A percentile compares a stretch with the other conserved stretches of the same genome.
phyloP scores from a whole-genome alignment of 1,140 invertebrate species.

The Notospermus geniculatus region DNA sequence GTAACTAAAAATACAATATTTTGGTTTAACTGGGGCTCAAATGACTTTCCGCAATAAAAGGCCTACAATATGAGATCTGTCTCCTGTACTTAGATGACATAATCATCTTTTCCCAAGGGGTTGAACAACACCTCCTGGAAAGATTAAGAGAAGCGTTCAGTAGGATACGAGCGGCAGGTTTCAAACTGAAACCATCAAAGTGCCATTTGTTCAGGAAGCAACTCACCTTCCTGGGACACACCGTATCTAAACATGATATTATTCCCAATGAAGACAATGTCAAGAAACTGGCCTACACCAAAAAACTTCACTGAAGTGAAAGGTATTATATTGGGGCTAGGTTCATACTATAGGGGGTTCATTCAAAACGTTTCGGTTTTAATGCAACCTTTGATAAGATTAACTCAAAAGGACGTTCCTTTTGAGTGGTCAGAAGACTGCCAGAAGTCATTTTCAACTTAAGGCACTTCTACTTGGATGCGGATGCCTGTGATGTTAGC shows the following conservation, averaged over 20 bases:
- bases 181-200: conserved; percentile 57
- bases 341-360: conserved; percentile 31
- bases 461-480: conserved; percentile 19
- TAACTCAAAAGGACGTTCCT: conserved; percentile 21
- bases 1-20: no score
- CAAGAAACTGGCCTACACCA: conserved; percentile 31
- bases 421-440: conserved; percentile 26
- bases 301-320: conserved; percentile 26
- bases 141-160: conserved; percentile 7
- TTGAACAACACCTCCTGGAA: background rate
- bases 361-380: conserved; percentile 26
- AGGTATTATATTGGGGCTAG: conserved; percentile 39
- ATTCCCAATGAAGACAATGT: conserved; percentile 32
- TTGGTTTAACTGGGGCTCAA: no score
- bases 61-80: background rate
- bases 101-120: background rate
- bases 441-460: conserved; percentile 22
- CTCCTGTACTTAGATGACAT: background rate
- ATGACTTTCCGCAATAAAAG: no score
- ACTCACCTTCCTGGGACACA: conserved; percentile 29
- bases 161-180: conserved; percentile 8
- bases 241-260: conserved; percentile 26
- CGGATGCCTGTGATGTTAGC: conserved; percentile 18
- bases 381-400: conserved; percentile 19
- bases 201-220: conserved; percentile 46